Evolutionary conservation across 2,888 invertebrate genomes (phyloP), one percentile per base, ranked within the genome.

Genomic region (Thecocarcelia acutangulata): DNA sequence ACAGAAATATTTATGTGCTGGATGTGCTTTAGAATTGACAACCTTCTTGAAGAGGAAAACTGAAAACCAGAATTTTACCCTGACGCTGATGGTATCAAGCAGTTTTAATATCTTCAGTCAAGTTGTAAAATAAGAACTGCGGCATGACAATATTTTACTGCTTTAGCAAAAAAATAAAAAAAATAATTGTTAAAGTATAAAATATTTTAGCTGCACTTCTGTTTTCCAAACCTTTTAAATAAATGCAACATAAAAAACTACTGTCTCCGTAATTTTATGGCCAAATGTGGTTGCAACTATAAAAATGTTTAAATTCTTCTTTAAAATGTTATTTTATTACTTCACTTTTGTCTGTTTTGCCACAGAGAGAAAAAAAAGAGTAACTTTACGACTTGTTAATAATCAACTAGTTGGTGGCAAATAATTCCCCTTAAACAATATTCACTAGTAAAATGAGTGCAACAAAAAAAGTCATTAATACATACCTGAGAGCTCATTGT

Each of bases 341-440:
- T 44, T 59, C 19, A 12, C 17, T 44, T 56, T 12, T 40, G 6
- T 12, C 17, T 50, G 1, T 15, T 13, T n/a, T 19, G n/a, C 33
- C 33, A 52, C 11, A 11, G 13, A 33, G 1, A 33, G 8, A 33
- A 5, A 9, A 1, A 33, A 33, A 9, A 8, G 8, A 5, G 5
- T 8, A 64, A 50, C 50, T 64, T 78, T 73, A 64, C 76, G 66
- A 76, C 54, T 74, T 72, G 72, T 73, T 81, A 77, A 81, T 78
- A 78, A 82, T 74, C 81, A 78, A 78, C 77, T 78, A 48, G 81
- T 77, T 74, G 73, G 37, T 59, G 72, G 59, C 33, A 78, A 54
- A 61, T 69, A 37, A 69, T 54, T 33, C 28, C 37, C 40, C 44
- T 44, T 68, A 0, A 59, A 24, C 15, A 46, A n/a, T 42, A 15